phyloP scores from a whole-genome alignment of 1,140 invertebrate species.

The Dendrolimus punctatus region DNA sequence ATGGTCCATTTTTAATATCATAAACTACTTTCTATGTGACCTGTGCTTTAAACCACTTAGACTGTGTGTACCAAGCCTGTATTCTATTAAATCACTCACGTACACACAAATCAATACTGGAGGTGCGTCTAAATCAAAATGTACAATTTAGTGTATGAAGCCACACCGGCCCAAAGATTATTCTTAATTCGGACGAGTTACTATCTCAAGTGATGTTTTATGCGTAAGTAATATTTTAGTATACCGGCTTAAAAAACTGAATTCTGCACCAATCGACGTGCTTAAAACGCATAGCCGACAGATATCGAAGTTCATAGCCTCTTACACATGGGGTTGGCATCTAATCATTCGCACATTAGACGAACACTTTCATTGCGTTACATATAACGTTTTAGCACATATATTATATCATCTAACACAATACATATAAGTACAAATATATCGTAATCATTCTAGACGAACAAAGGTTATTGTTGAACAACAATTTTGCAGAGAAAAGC shows the following conservation, averaged over 20 bases:
- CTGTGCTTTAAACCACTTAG: too few species aligned
- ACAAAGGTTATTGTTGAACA: constrained; percentile 20
- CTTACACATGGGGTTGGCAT: constrained; percentile 46
- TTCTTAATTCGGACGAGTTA: too few species aligned
- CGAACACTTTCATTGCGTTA: constrained; percentile 64
- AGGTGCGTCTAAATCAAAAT: too few species aligned
- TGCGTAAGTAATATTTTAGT: too few species aligned
- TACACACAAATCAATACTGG: too few species aligned
- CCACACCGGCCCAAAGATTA: too few species aligned
- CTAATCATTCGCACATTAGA: constrained; percentile 56
- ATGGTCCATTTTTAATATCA: too few species aligned
- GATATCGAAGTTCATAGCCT: constrained; percentile 43
- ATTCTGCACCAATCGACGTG: constrained; percentile 39
- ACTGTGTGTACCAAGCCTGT: too few species aligned
- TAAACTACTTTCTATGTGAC: too few species aligned
- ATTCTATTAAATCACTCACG: too few species aligned
- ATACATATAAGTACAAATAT: constrained; percentile 51
- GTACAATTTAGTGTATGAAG: too few species aligned
- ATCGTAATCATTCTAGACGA: constrained; percentile 55
- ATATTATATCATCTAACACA: constrained; percentile 49
- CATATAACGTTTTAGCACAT: constrained; percentile 69
- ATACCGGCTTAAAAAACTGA: constrained; percentile 1
- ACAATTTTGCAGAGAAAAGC: constrained; percentile 51
- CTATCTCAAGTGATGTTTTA: too few species aligned
- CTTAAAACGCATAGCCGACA: constrained; percentile 51